phyloP scores from a whole-genome alignment of 2,888 invertebrate genomes.

The Drepanosiphum platanoidis region DNA sequence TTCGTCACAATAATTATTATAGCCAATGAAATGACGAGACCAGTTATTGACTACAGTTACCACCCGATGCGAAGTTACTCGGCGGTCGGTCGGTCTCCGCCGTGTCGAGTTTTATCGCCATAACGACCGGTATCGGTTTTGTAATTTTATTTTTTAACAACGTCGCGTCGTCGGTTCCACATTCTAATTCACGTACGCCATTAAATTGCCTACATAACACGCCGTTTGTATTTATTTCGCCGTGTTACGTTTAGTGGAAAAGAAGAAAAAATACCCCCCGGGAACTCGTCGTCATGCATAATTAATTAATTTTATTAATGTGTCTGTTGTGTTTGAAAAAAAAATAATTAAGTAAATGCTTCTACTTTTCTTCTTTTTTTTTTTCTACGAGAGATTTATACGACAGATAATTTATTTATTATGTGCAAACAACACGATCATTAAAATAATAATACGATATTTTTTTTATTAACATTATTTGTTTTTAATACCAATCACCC shows the following conservation, averaged over 20 bases:
- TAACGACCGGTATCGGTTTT: not conserved
- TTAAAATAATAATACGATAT: not conserved
- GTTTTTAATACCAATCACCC: not conserved
- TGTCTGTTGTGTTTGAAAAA: not conserved
- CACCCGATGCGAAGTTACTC: too few species aligned
- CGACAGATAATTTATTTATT: not conserved
- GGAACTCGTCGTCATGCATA: not conserved
- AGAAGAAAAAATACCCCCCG: not conserved
- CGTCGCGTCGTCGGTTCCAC: not conserved
- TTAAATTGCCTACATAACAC: constrained; percentile 21
- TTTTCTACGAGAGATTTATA: not conserved
- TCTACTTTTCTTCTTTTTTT: too few species aligned
- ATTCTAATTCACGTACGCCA: not conserved
- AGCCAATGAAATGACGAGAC: too few species aligned
- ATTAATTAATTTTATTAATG: not conserved
- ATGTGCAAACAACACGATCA: not conserved
- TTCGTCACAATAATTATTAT: too few species aligned
- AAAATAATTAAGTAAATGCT: too few species aligned
- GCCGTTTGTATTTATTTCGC: not conserved
- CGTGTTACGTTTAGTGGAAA: not conserved
- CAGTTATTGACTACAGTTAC: too few species aligned
- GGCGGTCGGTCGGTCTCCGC: too few species aligned
- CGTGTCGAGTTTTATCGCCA: too few species aligned
- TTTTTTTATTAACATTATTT: too few species aligned
- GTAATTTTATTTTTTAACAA: not conserved